phyloP scores from a whole-genome alignment of 2,888 invertebrate species.

The Phyllotreta cruciferae region DNA sequence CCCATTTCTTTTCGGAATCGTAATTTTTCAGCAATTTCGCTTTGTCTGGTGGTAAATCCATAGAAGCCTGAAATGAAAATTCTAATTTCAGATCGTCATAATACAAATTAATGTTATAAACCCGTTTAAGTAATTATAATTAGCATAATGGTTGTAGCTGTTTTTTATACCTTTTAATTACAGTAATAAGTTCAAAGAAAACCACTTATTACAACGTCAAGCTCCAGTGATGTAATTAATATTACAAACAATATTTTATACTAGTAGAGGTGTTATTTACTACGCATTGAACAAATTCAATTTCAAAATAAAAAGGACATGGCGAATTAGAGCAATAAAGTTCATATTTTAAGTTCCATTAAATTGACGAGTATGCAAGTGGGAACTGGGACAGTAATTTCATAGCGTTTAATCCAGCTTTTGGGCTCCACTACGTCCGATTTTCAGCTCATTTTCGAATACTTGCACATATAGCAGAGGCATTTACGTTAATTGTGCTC shows the following conservation, averaged over 20 bases:
- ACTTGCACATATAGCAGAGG: no score
- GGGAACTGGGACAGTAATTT: no score
- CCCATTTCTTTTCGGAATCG: constrained; percentile 99
- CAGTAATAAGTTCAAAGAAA: constrained; percentile 6
- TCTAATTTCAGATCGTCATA: neutral
- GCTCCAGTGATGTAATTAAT: neutral
- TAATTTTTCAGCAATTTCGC: constrained; percentile 94
- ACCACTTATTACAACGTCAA: neutral
- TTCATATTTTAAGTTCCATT: no score
- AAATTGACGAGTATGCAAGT: no score
- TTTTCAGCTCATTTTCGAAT: no score
- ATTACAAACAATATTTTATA: neutral
- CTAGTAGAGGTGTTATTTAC: no score
- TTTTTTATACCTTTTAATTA: constrained; percentile 12
- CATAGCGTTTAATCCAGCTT: no score
- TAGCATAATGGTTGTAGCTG: constrained; percentile 6
- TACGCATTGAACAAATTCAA: no score
- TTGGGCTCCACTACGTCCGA: no score
- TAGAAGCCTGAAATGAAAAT: constrained; percentile 83
- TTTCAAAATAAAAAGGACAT: no score
- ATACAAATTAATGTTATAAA: neutral
- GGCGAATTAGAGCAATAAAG: no score
- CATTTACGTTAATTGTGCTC: no score
- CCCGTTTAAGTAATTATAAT: neutral
- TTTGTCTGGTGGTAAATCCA: constrained; percentile 99